Conservation (phyloP, 2,888 invertebrate species). For the Aethes cnicana region DNA sequence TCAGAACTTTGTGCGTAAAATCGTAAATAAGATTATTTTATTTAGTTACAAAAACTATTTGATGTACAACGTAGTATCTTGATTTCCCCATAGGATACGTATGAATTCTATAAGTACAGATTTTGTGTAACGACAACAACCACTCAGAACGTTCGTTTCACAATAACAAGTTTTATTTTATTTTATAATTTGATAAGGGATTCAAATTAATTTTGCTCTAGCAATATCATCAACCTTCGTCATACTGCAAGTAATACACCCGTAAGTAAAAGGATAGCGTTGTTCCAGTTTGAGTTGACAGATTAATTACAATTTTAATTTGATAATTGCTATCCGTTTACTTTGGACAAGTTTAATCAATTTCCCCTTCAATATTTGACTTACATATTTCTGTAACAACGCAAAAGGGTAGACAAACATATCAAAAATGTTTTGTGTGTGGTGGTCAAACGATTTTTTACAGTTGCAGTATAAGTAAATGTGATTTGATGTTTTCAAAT, state of each 20-base stretch:
- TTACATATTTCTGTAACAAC: background rate
- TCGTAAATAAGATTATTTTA: too few species aligned
- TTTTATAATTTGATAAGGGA: constrained; percentile 10
- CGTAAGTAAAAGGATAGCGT: constrained; percentile 11
- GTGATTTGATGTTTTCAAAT: too few species aligned
- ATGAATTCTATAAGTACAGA: too few species aligned
- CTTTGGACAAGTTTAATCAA: constrained; percentile 1
- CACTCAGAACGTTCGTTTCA: background rate
- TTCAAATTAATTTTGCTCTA: constrained; percentile 3
- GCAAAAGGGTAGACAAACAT: constrained; percentile 13
- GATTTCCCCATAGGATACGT: too few species aligned
- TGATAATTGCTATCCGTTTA: constrained; percentile 8
- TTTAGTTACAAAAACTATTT: too few species aligned
- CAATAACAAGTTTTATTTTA: background rate
- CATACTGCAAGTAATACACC: constrained; percentile 3
- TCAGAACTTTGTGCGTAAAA: too few species aligned
- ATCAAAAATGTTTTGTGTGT: constrained; percentile 17
- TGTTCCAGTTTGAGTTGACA: constrained; percentile 26
- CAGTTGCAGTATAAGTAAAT: too few species aligned
- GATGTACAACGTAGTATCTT: too few species aligned
- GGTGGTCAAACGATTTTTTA: constrained; percentile 5
- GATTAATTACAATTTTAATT: constrained; percentile 30
- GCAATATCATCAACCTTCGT: constrained; percentile 18
- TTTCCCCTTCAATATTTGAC: constrained; percentile 1
- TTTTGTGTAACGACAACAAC: too few species aligned